Evolutionary conservation across 1,140 invertebrate species (phyloP).

Genomic region (Liolophura sinensis): DNA sequence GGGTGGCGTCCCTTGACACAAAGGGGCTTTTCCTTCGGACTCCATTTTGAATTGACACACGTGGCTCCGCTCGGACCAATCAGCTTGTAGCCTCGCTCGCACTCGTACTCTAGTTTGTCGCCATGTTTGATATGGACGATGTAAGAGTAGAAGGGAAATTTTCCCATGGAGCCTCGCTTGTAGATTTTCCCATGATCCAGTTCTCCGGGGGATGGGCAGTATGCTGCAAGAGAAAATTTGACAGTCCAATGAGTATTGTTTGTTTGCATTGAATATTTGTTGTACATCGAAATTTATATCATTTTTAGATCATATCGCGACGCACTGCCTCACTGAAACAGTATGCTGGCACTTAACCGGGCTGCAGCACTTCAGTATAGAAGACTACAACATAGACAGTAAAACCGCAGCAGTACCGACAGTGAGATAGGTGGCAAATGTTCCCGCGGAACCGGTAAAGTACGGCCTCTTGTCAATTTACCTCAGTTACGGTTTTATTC

Average conservation of each 20-base stretch:
- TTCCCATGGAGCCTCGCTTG: conserved; percentile 27
- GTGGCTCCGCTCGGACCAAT: conserved; percentile 89
- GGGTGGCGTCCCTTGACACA: conserved; percentile 32
- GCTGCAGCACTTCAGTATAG: too few relatives aligned
- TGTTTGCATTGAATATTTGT: background rate
- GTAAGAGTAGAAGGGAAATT: conserved; percentile 39
- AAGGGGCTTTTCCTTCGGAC: conserved; percentile 61
- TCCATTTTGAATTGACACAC: conserved; percentile 88
- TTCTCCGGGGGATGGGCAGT: conserved; percentile 39
- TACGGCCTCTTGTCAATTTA: too few relatives aligned
- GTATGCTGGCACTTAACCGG: too few relatives aligned
- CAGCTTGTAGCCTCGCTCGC: conserved; percentile 86
- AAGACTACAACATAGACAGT: too few relatives aligned
- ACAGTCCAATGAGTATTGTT: background rate
- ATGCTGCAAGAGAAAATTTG: conserved; percentile 28
- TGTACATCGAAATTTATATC: too few relatives aligned
- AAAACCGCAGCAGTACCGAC: too few relatives aligned
- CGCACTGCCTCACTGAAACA: too few relatives aligned
- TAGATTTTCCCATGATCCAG: conserved; percentile 41
- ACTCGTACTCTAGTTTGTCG: conserved; percentile 83
- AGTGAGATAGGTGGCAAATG: too few relatives aligned
- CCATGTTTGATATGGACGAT: conserved; percentile 44
- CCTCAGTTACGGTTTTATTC: too few relatives aligned
- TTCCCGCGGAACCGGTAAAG: too few relatives aligned
- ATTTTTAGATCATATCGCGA: too few relatives aligned